Conservation (phyloP, 2,113 vertebrate genomes). For the Machaerirhynchus nigripectus region DNA sequence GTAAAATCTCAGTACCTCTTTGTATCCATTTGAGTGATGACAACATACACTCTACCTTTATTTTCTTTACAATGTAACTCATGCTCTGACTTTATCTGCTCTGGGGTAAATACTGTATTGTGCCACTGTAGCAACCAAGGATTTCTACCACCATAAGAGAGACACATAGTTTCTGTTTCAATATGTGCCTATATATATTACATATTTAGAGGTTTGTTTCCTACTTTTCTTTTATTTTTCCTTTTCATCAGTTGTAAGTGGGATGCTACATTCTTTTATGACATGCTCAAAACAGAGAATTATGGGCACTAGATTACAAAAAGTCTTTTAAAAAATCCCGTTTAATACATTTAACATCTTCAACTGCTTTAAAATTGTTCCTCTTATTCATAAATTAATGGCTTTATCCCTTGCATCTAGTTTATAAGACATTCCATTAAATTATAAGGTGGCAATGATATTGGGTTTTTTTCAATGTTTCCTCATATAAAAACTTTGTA, state of each 20-base stretch:
- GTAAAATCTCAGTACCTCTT: neutral
- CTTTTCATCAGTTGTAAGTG: neutral
- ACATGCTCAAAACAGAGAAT: neutral
- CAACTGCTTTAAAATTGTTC: neutral
- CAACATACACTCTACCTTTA: neutral
- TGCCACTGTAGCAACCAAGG: neutral
- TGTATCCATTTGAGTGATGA: neutral
- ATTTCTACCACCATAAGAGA: neutral
- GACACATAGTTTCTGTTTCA: neutral
- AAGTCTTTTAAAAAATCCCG: accelerated
- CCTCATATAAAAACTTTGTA: neutral
- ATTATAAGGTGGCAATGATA: neutral
- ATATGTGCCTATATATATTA: neutral
- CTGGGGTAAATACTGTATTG: neutral
- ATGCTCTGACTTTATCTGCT: neutral
- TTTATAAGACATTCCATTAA: neutral
- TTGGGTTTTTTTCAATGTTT: neutral
- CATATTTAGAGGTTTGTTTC: neutral
- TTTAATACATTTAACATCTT: neutral
- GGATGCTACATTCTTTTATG: neutral
- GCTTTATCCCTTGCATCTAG: neutral
- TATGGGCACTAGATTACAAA: neutral
- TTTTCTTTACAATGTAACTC: neutral
- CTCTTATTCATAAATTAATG: neutral
- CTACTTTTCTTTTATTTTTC: neutral